Conservation (phyloP, 2,888 invertebrate genomes). For the Yponomeuta malinellus region DNA sequence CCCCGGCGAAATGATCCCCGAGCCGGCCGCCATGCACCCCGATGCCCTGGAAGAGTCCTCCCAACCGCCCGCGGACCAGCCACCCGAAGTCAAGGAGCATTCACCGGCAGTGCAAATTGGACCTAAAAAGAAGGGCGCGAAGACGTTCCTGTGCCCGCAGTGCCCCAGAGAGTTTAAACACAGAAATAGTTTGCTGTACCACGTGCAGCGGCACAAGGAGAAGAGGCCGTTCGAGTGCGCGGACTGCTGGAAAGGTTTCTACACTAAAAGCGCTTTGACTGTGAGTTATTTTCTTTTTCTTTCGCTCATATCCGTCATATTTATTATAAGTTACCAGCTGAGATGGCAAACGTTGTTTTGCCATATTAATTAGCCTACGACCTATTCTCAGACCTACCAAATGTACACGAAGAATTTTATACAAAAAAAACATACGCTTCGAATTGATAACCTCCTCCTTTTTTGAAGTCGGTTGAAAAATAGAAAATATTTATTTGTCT, state of each 20-base stretch:
- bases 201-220: slow-evolving; percentile 86
- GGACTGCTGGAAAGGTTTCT: slow-evolving; percentile 88
- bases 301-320: no score
- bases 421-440: no score
- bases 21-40: slow-evolving; percentile 20
- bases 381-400: no score
- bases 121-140: neutral
- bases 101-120: neutral
- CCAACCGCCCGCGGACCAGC: slow-evolving; percentile 4
- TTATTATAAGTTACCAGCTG: no score
- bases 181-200: slow-evolving; percentile 89
- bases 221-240: slow-evolving; percentile 86
- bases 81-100: neutral
- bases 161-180: slow-evolving; percentile 87
- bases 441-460: no score
- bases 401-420: no score
- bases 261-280: slow-evolving; percentile 87
- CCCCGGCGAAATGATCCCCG: slow-evolving; percentile 36
- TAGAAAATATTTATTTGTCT: no score
- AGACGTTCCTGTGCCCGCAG: slow-evolving; percentile 75
- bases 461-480: no score
- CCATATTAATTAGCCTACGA: no score
- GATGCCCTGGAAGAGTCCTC: neutral
- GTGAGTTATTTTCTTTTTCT: slow-evolving; percentile 43
- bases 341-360: no score